phyloP scores from a whole-genome alignment of 1,140 invertebrate species.

The Orius laevigatus region DNA sequence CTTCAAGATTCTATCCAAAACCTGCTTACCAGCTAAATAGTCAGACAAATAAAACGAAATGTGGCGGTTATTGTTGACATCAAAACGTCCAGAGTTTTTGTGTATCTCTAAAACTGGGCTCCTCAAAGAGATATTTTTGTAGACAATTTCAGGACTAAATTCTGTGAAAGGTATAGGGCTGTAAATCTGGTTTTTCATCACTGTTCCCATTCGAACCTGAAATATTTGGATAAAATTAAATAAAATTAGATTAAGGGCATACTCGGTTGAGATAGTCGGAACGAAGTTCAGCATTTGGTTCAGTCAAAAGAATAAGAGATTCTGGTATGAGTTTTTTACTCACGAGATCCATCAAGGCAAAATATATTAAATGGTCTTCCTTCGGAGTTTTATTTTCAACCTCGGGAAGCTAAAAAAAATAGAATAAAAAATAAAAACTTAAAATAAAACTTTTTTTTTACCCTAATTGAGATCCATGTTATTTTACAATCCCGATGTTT shows the following conservation, averaged over 20 bases:
- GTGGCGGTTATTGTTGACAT: slow-evolving; percentile 48
- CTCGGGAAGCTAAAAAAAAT: not conserved
- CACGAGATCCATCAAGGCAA: slow-evolving; percentile 53
- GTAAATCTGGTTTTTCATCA: slow-evolving; percentile 60
- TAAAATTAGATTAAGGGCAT: slow-evolving; percentile 22
- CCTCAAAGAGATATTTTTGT: slow-evolving; percentile 34
- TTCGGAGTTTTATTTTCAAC: slow-evolving; percentile 18
- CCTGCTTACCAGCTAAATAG: slow-evolving; percentile 46
- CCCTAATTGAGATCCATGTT: slow-evolving; percentile 48
- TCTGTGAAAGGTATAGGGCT: slow-evolving; percentile 65
- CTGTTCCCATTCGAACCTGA: slow-evolving; percentile 72
- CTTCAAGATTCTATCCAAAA: not conserved
- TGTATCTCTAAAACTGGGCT: slow-evolving; percentile 48
- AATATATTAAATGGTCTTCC: slow-evolving; percentile 34
- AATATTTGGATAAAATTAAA: slow-evolving; percentile 10
- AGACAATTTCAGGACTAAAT: slow-evolving; percentile 47
- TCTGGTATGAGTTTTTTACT: slow-evolving; percentile 51
- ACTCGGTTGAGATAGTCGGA: slow-evolving; percentile 71
- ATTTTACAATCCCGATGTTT: slow-evolving; percentile 53
- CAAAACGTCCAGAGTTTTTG: slow-evolving; percentile 66
- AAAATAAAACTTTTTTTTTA: slow-evolving; percentile 34
- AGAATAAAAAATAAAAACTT: not conserved
- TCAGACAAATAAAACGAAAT: slow-evolving; percentile 69
- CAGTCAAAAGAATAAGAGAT: slow-evolving; percentile 46
- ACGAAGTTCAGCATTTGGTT: slow-evolving; percentile 47